These are phyloP conservation scores for Anoplophora glabripennis DNA, from an alignment of 1,140 invertebrate genomes.

Conservation along the genomic window DNA sequence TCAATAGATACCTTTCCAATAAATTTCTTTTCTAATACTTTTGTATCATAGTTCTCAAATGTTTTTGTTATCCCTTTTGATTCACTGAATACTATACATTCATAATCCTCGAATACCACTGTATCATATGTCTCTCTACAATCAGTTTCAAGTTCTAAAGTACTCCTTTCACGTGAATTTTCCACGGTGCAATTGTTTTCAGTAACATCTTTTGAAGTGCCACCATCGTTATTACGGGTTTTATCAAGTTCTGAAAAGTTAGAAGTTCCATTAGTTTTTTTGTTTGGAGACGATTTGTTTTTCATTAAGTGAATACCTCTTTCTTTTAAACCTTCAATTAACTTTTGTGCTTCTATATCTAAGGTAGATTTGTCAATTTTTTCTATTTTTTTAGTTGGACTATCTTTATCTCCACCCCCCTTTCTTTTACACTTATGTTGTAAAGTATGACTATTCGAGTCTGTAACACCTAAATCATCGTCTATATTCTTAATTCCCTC, in stretches of 20 bases:
- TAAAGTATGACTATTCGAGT: too few relatives aligned
- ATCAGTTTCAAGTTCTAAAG: neutral
- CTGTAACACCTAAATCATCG: too few relatives aligned
- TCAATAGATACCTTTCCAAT: conserved; percentile 10
- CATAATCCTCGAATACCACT: neutral
- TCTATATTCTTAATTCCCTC: too few relatives aligned
- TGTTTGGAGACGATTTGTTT: conserved; percentile 11
- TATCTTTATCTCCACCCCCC: neutral
- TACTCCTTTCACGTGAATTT: neutral
- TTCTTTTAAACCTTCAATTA: conserved; percentile 14
- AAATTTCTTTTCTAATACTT: neutral
- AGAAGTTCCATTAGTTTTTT: neutral
- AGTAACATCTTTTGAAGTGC: neutral
- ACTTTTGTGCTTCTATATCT: conserved; percentile 11
- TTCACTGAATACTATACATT: neutral
- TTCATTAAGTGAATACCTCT: conserved; percentile 10
- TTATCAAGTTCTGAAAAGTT: neutral
- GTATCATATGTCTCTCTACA: conserved; percentile 5
- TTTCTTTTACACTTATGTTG: too few relatives aligned
- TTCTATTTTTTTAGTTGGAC: neutral
- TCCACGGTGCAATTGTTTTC: neutral
- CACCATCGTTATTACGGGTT: neutral
- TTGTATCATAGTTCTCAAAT: neutral
- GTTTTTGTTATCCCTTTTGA: neutral
- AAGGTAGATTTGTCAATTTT: conserved; percentile 1